phyloP scores from a whole-genome alignment of 64 coral and sea anemone species.

The Trachythela sp. region DNA sequence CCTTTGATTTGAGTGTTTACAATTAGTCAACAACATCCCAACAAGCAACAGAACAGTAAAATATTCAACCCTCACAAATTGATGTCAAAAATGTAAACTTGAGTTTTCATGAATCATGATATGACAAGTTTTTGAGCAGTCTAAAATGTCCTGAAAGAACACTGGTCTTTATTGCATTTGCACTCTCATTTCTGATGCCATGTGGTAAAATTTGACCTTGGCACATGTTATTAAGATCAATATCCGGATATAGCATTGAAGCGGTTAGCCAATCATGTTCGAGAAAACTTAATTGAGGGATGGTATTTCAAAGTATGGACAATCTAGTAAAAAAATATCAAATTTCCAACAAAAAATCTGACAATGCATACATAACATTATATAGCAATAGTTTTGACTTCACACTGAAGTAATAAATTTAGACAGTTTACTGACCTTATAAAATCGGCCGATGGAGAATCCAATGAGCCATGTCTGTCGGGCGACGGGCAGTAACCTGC shows the following conservation, averaged over 20 bases:
- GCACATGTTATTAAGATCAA: not conserved
- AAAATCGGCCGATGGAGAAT: constrained; percentile 15
- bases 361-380: too few relatives aligned
- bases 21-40: too few relatives aligned
- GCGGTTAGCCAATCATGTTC: not conserved
- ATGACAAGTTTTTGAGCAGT: too few relatives aligned
- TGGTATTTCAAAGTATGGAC: not conserved
- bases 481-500: constrained; percentile 7
- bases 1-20: too few relatives aligned
- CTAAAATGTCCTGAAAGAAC: too few relatives aligned
- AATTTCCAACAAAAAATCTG: not conserved
- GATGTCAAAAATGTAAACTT: too few relatives aligned
- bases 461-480: not conserved
- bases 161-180: too few relatives aligned
- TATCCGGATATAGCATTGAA: not conserved
- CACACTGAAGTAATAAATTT: not conserved
- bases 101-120: too few relatives aligned
- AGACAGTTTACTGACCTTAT: not conserved
- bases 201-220: too few relatives aligned
- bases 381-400: not conserved
- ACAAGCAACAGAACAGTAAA: too few relatives aligned
- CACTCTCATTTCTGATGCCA: too few relatives aligned
- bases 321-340: not conserved
- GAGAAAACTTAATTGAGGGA: not conserved
- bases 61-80: too few relatives aligned